Percentiles rank a stretch among this genome's conserved stretches.
These are phyloP conservation scores for Seriola aureovittata DNA, from an alignment of 2,113 vertebrate genomes.

Conservation along the genomic window DNA sequence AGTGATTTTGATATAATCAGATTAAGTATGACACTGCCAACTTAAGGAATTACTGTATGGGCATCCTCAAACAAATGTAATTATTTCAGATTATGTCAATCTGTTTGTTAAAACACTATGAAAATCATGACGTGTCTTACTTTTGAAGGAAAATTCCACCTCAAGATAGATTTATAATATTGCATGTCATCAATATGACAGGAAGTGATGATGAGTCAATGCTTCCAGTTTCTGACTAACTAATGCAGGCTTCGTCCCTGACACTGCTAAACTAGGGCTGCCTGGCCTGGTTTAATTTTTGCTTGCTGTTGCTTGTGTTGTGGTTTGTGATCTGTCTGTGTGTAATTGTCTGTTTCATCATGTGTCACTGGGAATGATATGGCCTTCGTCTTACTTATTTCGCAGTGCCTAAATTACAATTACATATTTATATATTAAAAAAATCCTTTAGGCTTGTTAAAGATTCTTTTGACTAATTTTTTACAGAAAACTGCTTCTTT, in stretches of 20 bases:
- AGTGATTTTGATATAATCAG: conserved; percentile 67
- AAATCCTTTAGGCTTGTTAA: background rate
- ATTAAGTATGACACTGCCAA: conserved; percentile 65
- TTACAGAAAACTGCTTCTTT: background rate
- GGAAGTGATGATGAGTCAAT: conserved; percentile 3
- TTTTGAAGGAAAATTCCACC: conserved; percentile 35
- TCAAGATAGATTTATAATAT: conserved; percentile 9
- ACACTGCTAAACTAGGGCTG: background rate
- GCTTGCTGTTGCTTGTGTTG: background rate
- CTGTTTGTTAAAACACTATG: conserved; percentile 35
- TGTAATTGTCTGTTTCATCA: background rate
- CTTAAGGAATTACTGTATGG: conserved; percentile 53
- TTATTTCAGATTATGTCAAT: conserved; percentile 53
- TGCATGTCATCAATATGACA: conserved; percentile 9
- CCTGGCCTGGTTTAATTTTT: background rate
- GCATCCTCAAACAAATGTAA: conserved; percentile 51
- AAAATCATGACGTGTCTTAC: conserved; percentile 1
- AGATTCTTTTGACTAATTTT: background rate
- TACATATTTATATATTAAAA: no score
- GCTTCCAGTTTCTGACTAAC: background rate
- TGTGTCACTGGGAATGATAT: background rate
- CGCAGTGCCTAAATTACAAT: background rate
- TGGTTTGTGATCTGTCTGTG: background rate
- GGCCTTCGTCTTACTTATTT: background rate
- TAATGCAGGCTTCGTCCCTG: background rate